Evolutionary conservation across 2,888 invertebrate species (phyloP).

Genomic region (Prionchulus punctatus): DNA sequence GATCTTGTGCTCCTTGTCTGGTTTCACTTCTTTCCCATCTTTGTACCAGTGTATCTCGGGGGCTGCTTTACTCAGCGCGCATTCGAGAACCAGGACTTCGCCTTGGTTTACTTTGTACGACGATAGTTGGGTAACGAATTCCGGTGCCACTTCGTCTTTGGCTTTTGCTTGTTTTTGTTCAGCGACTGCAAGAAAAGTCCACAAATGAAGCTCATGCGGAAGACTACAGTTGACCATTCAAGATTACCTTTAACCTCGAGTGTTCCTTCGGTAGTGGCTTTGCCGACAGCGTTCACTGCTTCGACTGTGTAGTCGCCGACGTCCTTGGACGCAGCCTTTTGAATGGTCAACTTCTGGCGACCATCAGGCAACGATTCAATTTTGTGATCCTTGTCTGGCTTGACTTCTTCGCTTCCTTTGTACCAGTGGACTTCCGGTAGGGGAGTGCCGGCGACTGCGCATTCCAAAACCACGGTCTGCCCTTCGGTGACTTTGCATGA

Average conservation of each 20-base stretch:
- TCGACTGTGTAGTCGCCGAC: conserved; percentile 18
- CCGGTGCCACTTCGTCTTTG: conserved; percentile 18
- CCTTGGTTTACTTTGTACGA: conserved; percentile 61
- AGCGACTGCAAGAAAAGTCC: neutral
- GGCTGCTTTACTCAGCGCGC: conserved; percentile 49
- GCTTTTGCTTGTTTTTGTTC: neutral
- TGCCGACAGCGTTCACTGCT: neutral
- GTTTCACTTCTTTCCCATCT: conserved; percentile 67
- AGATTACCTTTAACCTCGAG: conserved; percentile 1
- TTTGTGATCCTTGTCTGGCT: conserved; percentile 16
- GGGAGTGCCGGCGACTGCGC: conserved; percentile 21
- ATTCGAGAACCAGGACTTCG: conserved; percentile 33
- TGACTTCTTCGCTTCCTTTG: conserved; percentile 21
- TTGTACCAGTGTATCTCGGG: conserved; percentile 43
- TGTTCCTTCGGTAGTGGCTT: conserved; percentile 4
- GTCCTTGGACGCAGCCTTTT: conserved; percentile 13
- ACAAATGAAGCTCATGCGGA: neutral
- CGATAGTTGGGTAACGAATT: conserved; percentile 44
- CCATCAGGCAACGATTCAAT: neutral
- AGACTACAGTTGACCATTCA: neutral
- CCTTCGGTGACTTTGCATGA: conserved; percentile 19
- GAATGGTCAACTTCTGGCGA: neutral
- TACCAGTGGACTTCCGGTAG: conserved; percentile 17
- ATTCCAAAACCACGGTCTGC: conserved; percentile 16
- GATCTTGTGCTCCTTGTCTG: conserved; percentile 68